phyloP scores from a whole-genome alignment of 2,113 vertebrate species.

The Candoia aspera region DNA sequence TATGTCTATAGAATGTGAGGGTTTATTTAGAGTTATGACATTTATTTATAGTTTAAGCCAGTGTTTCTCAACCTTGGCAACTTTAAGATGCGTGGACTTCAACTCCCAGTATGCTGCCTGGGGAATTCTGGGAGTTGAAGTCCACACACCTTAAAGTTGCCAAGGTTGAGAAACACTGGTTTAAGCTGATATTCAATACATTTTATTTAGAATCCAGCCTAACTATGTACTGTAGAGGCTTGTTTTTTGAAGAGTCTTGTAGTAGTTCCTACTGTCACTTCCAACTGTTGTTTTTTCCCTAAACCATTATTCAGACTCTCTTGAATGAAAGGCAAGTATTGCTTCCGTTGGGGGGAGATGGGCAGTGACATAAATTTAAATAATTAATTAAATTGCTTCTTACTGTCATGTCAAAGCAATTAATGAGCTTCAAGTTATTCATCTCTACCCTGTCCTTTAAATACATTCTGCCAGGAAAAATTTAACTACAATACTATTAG shows the following conservation, averaged over 20 bases:
- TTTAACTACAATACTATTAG: background rate
- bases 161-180: background rate
- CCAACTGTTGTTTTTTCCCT: background rate
- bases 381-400: too few relatives aligned
- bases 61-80: too few relatives aligned
- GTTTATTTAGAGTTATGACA: background rate
- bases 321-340: background rate
- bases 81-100: too few relatives aligned
- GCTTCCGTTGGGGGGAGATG: too few relatives aligned
- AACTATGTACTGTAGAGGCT: background rate
- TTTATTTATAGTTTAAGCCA: background rate
- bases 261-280: background rate
- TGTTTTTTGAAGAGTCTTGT: background rate
- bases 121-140: too few relatives aligned
- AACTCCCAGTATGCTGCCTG: too few relatives aligned
- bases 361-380: too few relatives aligned
- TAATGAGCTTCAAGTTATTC: background rate
- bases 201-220: background rate
- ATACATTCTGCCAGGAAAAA: background rate
- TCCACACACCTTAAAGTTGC: too few relatives aligned
- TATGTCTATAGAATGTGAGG: background rate
- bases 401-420: background rate
- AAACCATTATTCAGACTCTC: background rate
- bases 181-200: background rate
- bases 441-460: background rate